Base-by-base conservation (phyloP, 2,113 vertebrate species). In the Pseudolaguvia tuberculata region DNA sequence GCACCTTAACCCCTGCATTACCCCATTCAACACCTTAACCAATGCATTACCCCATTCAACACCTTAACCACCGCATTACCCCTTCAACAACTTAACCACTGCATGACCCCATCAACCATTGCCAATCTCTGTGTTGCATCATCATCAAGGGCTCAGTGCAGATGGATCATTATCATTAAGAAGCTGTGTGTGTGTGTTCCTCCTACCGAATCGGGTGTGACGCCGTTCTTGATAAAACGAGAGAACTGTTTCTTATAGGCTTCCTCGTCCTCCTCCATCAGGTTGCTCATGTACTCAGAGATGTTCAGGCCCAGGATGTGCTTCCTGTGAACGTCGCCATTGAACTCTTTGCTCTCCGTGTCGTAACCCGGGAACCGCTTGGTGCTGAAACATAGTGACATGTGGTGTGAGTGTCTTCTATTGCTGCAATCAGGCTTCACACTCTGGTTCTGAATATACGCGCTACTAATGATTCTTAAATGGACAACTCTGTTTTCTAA, bases 351-450 rank as follows among this genome's bases (percentile, higher is more conserved):
- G 89, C 94, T 97, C 85, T 99, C 97, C 0, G 92, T 83, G 82
- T 99, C 97, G 23, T 96, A 99, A 5, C 97, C 97, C 78, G 97
- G 97, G 90, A 99, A 99, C 59, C 97, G 94, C 70, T 98, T 98
- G 85, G 95, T 99, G 89, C 97, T 99, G 84, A 52, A 12, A 42
- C 79, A 76, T 0, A 45, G 29, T 25, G 20, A 18, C 20, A 20
- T 12, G 25, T 0, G 23, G 23, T 0, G 6, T 48, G 42, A 21
- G 35, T 4, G 18, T 8, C 39, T 42, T 6, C 3, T 13, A 5
- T 61, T 20, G 12, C n/a, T n/a, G 39, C 39, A 42, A 9, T 42
- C 39, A 9, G 39, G 39, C 39, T 42, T 42, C 39, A 42, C 39
- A 42, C 39, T 6, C 39, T n/a, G 4, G 4, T 42, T 42, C 39